phyloP scores from a whole-genome alignment of 2,797 vertebrate species.

The Hipposideros larvatus region DNA sequence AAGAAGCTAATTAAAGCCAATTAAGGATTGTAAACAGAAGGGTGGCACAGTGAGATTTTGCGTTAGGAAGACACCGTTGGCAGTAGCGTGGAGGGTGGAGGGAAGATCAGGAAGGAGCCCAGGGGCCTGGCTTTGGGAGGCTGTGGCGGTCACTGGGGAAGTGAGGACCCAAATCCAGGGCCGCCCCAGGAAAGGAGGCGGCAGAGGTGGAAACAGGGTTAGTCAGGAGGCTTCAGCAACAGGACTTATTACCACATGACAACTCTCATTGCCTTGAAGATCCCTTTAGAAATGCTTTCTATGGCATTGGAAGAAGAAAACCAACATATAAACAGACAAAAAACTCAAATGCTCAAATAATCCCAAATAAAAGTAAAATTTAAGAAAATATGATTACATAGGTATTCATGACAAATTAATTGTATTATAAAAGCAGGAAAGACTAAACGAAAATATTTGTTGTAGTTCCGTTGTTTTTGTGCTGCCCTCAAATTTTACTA shows the following conservation, averaged over 20 bases:
- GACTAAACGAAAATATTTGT: not conserved
- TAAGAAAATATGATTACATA: not conserved
- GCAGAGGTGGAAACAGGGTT: not conserved
- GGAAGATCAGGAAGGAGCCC: not conserved
- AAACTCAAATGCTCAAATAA: not conserved
- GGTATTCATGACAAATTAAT: not conserved
- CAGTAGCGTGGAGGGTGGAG: not conserved
- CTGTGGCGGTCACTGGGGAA: not conserved
- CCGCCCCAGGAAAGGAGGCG: not conserved
- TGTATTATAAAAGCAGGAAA: not conserved
- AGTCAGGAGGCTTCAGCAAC: not conserved
- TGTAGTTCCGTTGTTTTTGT: not conserved
- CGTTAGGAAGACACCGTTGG: not conserved
- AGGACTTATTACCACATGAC: not conserved
- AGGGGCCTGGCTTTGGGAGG: not conserved
- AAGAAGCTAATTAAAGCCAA: not conserved
- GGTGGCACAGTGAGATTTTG: not conserved
- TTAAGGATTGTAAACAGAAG: not conserved
- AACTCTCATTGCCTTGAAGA: not conserved
- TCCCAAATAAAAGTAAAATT: not conserved
- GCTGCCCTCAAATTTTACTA: not conserved
- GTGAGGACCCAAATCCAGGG: not conserved
- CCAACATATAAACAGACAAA: not conserved
- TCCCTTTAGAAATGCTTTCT: not conserved
- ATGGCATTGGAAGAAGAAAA: not conserved